Base-by-base conservation (phyloP, 2,113 vertebrate genomes). In the Carlito syrichta region DNA sequence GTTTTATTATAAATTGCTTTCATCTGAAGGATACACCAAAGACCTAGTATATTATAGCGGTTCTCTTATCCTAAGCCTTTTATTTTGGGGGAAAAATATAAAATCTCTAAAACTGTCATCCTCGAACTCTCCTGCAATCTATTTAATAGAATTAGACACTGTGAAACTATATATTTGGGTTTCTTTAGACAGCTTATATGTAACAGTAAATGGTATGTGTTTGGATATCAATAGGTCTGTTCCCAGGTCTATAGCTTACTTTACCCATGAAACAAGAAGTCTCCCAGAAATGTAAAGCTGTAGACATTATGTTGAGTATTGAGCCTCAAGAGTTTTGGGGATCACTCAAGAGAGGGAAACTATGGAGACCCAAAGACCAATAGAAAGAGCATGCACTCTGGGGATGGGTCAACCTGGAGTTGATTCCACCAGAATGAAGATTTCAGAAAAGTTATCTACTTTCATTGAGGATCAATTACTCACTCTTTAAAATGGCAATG, bases 1-100 rank as follows among this genome's bases (percentile, higher is more conserved):
- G 14, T 86, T 87, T 92, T 94, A 94, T 92, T 87, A 89, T 81
- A 87, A 96, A 83, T 90, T 85, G 11, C 38, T 85, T 96, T 90
- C 32, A 25, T 78, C 60, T 88, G 74, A 91, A 91, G 27, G 68
- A 85, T 38, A 90, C 8, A 54, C 38, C 54, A 73, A 87, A 95
- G 48, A 92, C 43, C 35, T 86, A 69, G 14, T 56, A 94, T 83
- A 35, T 82, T 76, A 76, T 6, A 58, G 58, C 13, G 69, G 19
- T 73, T 94, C 10, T 88, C 25, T 68, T 87, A 16, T 84, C 16
- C 22, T 83, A 89, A 85, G 27, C 38, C 54, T 91, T 81, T 96
- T 93, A 71, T 74, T 95, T 96, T 40, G 62, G 58, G 58, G 17
- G 43, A 30, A 88, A 93, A 96, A 85, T 68, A 83, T 32, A 87